phyloP scores from a whole-genome alignment of 2,888 invertebrate genomes.

The Limnephilus marmoratus region DNA sequence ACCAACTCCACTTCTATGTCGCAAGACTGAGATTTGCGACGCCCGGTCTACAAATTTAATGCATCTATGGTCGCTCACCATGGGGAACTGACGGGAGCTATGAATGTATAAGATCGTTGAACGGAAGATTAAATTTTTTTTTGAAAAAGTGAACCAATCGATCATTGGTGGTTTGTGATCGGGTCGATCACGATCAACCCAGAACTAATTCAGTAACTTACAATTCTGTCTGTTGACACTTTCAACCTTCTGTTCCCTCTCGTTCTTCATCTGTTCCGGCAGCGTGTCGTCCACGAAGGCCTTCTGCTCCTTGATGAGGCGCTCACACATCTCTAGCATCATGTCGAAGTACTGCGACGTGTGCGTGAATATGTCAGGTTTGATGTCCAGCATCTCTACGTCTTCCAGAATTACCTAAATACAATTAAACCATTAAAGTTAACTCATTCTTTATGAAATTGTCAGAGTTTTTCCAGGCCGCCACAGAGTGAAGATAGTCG shows the following conservation, averaged over 20 bases:
- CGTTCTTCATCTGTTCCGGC: conserved; percentile 94
- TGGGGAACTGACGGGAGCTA: too few relatives aligned
- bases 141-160: too few relatives aligned
- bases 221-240: conserved; percentile 91
- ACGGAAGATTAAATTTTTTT: too few relatives aligned
- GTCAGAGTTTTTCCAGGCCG: neutral
- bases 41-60: too few relatives aligned
- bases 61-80: too few relatives aligned
- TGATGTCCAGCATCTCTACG: conserved; percentile 92
- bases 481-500: too few relatives aligned
- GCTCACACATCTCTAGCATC: conserved; percentile 92
- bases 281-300: conserved; percentile 99
- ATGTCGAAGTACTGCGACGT: conserved; percentile 98
- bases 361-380: conserved; percentile 94
- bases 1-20: too few relatives aligned
- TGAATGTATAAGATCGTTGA: too few relatives aligned
- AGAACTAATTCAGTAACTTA: conserved; percentile 72
- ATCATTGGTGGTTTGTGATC: too few relatives aligned
- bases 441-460: conserved; percentile 13
- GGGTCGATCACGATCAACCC: too few relatives aligned
- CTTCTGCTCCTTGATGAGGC: conserved; percentile 90
- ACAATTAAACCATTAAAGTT: conserved; percentile 66
- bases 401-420: conserved; percentile 90
- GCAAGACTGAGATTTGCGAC: too few relatives aligned
- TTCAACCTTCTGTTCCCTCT: conserved; percentile 92